Percentiles rank a stretch among this genome's conserved stretches.
Evolutionary conservation across 2,113 vertebrate species (phyloP).

Genomic region (Mellivora capensis): DNA sequence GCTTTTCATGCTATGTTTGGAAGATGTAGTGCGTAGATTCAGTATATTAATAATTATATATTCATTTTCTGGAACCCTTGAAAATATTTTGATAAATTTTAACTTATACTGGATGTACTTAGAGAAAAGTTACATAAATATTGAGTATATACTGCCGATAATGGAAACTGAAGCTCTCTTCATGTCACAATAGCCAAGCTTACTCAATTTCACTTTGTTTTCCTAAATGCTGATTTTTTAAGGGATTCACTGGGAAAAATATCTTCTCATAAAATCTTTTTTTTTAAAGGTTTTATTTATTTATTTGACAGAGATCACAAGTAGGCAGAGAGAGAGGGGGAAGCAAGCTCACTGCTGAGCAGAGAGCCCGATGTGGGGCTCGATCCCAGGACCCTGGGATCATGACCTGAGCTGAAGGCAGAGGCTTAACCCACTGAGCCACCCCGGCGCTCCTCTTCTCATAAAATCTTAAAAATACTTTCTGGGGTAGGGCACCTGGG

Average conservation of each 20-base stretch:
- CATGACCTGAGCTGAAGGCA: too few relatives aligned
- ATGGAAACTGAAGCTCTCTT: background rate
- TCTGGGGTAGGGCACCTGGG: background rate
- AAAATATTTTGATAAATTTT: conserved; percentile 28
- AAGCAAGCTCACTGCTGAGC: too few relatives aligned
- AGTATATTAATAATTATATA: background rate
- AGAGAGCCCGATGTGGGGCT: too few relatives aligned
- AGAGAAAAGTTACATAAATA: background rate
- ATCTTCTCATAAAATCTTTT: background rate
- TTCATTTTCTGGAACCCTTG: background rate
- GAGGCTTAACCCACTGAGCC: too few relatives aligned
- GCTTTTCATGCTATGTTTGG: background rate
- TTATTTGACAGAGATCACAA: too few relatives aligned
- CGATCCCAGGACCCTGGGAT: too few relatives aligned
- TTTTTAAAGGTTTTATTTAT: too few relatives aligned
- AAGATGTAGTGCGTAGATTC: background rate
- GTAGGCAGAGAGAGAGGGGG: too few relatives aligned
- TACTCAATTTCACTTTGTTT: background rate
- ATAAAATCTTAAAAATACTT: conserved; percentile 22
- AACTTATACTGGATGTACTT: background rate
- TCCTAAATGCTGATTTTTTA: background rate
- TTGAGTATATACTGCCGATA: background rate
- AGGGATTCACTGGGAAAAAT: background rate
- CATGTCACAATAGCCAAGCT: background rate
- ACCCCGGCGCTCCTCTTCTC: too few relatives aligned